Conservation (phyloP, 2,113 vertebrate genomes). For the Hippopotamus amphibius region DNA sequence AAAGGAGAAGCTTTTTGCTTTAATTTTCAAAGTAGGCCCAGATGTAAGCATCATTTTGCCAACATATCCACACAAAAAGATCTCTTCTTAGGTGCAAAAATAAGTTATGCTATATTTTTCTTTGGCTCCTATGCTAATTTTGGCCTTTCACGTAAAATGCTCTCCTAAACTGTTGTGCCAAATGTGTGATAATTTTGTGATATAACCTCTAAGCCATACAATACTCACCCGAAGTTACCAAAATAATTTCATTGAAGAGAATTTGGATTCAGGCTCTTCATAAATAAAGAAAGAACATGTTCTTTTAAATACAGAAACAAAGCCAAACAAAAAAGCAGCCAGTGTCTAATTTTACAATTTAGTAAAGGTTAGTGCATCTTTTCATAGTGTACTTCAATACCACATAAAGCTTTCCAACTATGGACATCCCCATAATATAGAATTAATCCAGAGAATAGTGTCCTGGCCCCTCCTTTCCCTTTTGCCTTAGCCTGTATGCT, state of each 20-base stretch:
- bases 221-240: conserved; percentile 60
- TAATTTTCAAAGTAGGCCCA: conserved; percentile 51
- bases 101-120: conserved; percentile 25
- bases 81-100: neutral
- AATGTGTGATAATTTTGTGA: conserved; percentile 42
- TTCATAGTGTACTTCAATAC: neutral
- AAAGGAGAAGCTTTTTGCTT: conserved; percentile 58
- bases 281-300: conserved; percentile 27
- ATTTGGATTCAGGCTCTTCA: conserved; percentile 61
- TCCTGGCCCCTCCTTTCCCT: neutral
- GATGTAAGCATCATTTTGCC: conserved; percentile 27
- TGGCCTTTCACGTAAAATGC: conserved; percentile 60
- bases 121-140: conserved; percentile 69
- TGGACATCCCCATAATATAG: neutral
- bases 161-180: conserved; percentile 44
- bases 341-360: neutral
- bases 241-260: conserved; percentile 62
- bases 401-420: neutral
- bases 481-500: neutral
- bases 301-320: conserved; percentile 48
- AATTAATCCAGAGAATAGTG: neutral
- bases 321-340: neutral
- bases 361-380: neutral
- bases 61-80: conserved; percentile 56
- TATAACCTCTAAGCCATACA: conserved; percentile 53